These are phyloP conservation scores for Poeciliopsis retropinna DNA, from an alignment of 2,113 vertebrate species.

Conservation along the genomic window DNA sequence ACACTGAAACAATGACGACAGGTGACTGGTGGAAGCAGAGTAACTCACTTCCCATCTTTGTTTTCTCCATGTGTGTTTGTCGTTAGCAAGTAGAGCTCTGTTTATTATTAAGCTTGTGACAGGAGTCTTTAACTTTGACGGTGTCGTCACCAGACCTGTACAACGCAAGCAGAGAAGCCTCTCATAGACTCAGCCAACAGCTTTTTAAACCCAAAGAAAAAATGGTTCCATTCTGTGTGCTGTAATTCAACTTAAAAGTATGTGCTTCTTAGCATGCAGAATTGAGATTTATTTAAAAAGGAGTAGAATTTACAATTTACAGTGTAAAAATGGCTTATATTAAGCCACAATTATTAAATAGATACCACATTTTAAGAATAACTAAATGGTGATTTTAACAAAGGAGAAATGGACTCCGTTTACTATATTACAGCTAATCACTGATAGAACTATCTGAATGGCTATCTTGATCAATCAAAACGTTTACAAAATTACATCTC, in stretches of 20 bases:
- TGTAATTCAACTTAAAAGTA: not conserved
- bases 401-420: not conserved
- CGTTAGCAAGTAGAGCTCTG: not conserved
- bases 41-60: constrained; percentile 44
- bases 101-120: constrained; percentile 17
- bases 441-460: not conserved
- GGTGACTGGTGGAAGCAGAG: constrained; percentile 42
- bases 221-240: not conserved
- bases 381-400: not conserved
- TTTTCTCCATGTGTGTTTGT: constrained; percentile 23
- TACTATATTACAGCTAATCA: not conserved
- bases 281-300: not conserved
- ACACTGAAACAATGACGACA: constrained; percentile 48
- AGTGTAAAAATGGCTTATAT: too few relatives aligned
- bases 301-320: not conserved
- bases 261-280: not conserved
- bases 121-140: not conserved
- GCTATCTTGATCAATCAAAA: too few relatives aligned
- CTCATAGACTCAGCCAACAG: not conserved
- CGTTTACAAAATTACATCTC: not conserved
- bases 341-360: not conserved
- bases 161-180: not conserved
- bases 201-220: not conserved
- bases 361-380: not conserved
- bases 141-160: not conserved